A percentile compares a stretch with the other conserved stretches of the same genome.
These are phyloP conservation scores for Latrodectus elegans DNA, from an alignment of 2,888 invertebrate species.

Conservation along the genomic window DNA sequence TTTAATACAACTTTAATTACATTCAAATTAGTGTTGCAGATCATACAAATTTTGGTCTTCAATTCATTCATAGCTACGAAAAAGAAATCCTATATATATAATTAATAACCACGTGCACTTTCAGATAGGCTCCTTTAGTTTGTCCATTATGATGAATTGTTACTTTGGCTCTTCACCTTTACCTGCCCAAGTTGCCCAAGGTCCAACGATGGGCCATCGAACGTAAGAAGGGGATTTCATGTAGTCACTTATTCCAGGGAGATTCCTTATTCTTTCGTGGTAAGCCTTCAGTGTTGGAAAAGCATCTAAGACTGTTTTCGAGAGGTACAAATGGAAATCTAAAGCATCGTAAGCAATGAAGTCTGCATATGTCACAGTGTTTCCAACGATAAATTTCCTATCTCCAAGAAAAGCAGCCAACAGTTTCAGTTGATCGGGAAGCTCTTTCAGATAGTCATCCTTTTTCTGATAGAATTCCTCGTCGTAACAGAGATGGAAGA, in stretches of 20 bases:
- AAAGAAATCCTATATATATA: too few relatives aligned
- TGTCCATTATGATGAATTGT: neutral
- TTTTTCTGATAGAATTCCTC: slow-evolving; percentile 71
- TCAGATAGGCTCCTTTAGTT: neutral
- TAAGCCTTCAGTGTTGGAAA: slow-evolving; percentile 49
- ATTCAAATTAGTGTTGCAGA: too few relatives aligned
- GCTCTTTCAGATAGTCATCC: slow-evolving; percentile 10
- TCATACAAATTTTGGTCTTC: too few relatives aligned
- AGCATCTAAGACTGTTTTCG: slow-evolving; percentile 29
- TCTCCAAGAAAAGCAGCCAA: slow-evolving; percentile 58
- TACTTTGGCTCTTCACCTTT: slow-evolving; percentile 24
- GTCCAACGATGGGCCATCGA: slow-evolving; percentile 36
- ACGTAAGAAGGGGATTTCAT: slow-evolving; percentile 24
- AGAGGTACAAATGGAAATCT: slow-evolving; percentile 50
- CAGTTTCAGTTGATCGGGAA: slow-evolving; percentile 49
- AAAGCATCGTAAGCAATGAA: slow-evolving; percentile 69
- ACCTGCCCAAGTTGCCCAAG: slow-evolving; percentile 15
- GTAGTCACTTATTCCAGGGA: slow-evolving; percentile 61
- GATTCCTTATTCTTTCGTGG: slow-evolving; percentile 59
- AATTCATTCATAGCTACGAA: too few relatives aligned
- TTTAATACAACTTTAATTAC: too few relatives aligned
- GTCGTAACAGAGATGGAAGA: slow-evolving; percentile 72
- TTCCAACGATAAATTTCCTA: slow-evolving; percentile 66
- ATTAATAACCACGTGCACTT: too few relatives aligned
- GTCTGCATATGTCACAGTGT: slow-evolving; percentile 69